A percentile compares a stretch with the other conserved stretches of the same genome.
phyloP scores from a whole-genome alignment of 2,888 invertebrate genomes.

The Atrina japonica region DNA sequence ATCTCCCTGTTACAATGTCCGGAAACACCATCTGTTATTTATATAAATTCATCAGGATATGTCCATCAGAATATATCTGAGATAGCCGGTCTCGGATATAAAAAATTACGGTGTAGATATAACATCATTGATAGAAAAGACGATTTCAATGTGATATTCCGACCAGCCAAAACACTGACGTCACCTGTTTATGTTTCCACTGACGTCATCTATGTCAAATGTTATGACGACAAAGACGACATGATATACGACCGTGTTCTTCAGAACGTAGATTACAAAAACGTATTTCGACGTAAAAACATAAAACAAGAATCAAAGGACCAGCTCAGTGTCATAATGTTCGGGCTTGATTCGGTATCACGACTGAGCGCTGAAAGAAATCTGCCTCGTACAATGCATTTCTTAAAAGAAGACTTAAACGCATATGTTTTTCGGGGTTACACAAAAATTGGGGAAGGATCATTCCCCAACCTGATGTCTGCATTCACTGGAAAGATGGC shows the following conservation, averaged over 20 bases:
- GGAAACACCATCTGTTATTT: too few relatives aligned
- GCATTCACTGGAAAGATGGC: too few relatives aligned
- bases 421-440: constrained; percentile 3
- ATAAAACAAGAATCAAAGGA: neutral
- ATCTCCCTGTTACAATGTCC: too few relatives aligned
- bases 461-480: neutral
- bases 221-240: neutral
- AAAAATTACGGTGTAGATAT: too few relatives aligned
- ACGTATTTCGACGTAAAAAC: neutral
- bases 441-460: constrained; percentile 1
- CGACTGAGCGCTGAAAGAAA: neutral
- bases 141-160: too few relatives aligned
- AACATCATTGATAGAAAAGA: too few relatives aligned
- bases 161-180: too few relatives aligned
- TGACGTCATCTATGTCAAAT: neutral
- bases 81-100: too few relatives aligned
- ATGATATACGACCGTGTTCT: neutral
- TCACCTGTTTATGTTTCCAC: too few relatives aligned
- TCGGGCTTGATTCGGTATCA: constrained; percentile 7
- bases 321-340: neutral
- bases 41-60: too few relatives aligned
- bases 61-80: too few relatives aligned
- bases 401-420: neutral
- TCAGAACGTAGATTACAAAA: constrained; percentile 3
- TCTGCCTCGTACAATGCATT: neutral